Evolutionary conservation across 2,113 vertebrate genomes (phyloP).

Genomic region (Tapirus terrestris): DNA sequence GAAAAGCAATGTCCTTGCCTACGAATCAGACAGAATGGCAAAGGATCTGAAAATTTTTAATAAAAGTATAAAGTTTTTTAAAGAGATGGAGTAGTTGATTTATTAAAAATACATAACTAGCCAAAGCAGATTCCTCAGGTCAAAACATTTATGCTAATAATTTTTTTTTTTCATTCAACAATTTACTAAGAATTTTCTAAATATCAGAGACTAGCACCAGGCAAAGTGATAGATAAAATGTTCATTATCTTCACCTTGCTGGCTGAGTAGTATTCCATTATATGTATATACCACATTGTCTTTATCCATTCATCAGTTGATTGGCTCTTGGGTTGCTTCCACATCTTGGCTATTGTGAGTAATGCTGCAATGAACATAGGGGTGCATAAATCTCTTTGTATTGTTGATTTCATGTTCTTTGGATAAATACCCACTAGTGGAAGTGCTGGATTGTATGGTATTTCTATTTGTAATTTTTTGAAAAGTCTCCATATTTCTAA

Average conservation of each 20-base stretch:
- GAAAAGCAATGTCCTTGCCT: neutral
- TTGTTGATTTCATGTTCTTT: too few relatives aligned
- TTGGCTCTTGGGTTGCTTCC: too few relatives aligned
- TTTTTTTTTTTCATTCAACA: neutral
- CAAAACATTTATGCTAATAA: conserved; percentile 62
- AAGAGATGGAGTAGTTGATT: neutral
- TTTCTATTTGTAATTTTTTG: too few relatives aligned
- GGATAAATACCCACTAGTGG: too few relatives aligned
- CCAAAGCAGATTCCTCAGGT: neutral
- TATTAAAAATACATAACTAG: neutral
- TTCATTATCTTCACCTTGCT: neutral
- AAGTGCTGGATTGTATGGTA: too few relatives aligned
- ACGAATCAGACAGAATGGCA: neutral
- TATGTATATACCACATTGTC: too few relatives aligned
- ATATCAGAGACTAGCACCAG: neutral
- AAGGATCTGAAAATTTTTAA: neutral
- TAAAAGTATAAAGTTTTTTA: neutral
- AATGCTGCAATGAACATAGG: too few relatives aligned
- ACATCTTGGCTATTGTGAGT: too few relatives aligned
- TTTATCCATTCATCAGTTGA: too few relatives aligned
- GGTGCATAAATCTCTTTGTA: too few relatives aligned
- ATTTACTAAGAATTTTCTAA: neutral
- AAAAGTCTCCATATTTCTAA: too few relatives aligned
- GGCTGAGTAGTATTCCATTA: too few relatives aligned
- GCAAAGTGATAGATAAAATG: neutral